Evolutionary conservation across 2,113 vertebrate species (phyloP).

Genomic region (Sporophila hypoxantha): DNA sequence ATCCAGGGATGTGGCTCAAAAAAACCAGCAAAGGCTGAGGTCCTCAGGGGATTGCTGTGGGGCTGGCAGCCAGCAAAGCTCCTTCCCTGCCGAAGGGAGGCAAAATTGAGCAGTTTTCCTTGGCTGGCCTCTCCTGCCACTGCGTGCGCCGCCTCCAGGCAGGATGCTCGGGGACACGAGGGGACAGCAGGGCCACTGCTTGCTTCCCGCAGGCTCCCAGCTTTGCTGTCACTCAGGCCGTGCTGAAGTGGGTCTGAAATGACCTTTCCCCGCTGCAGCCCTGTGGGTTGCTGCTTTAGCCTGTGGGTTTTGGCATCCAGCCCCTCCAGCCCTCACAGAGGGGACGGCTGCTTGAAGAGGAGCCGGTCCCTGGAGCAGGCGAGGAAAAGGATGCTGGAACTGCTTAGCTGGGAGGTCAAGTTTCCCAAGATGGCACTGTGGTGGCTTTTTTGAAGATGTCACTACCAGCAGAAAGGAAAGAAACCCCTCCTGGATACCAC

Average conservation of each 20-base stretch:
- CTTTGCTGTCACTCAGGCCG: not conserved
- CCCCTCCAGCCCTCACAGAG: not conserved
- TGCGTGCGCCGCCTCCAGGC: not conserved
- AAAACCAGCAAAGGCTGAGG: not conserved
- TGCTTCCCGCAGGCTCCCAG: not conserved
- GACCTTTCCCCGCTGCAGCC: not conserved
- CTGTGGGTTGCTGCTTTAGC: not conserved
- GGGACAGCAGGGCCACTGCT: not conserved
- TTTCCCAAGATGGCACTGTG: conserved; percentile 50
- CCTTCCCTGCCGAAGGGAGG: not conserved
- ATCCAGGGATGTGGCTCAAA: not conserved
- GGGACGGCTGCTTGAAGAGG: not conserved
- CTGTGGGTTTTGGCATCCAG: not conserved
- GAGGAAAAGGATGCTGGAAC: not conserved
- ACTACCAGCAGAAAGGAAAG: not conserved
- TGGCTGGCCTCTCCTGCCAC: not conserved
- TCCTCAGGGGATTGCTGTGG: not conserved
- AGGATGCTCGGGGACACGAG: not conserved
- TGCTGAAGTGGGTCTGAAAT: not conserved
- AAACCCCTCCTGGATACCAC: not conserved
- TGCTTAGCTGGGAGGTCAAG: not conserved
- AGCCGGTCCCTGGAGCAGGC: fast-evolving
- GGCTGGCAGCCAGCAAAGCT: conserved; percentile 9
- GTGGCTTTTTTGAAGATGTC: not conserved
- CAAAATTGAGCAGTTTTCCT: conserved; percentile 20